These are phyloP conservation scores for Papilio elwesi DNA, from an alignment of 2,888 invertebrate species.

Conservation along the genomic window DNA sequence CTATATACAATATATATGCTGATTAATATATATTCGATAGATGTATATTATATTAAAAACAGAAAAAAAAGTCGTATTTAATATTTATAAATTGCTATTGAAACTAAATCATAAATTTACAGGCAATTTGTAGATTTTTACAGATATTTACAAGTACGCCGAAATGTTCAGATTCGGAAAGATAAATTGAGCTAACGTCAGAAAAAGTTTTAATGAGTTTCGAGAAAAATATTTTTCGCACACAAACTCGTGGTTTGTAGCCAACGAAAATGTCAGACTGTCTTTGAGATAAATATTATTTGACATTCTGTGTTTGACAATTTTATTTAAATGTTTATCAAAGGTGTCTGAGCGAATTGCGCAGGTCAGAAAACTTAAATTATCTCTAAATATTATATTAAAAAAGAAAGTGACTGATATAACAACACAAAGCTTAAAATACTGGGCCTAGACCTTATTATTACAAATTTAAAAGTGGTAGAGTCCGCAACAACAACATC, in stretches of 20 bases:
- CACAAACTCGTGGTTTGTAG: slow-evolving; percentile 8
- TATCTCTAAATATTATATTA: too few relatives aligned
- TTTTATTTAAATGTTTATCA: neutral
- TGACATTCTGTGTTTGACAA: slow-evolving; percentile 11
- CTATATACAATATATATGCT: too few relatives aligned
- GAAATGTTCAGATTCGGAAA: slow-evolving; percentile 12
- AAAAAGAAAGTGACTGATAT: too few relatives aligned
- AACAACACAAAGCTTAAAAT: too few relatives aligned
- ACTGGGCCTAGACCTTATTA: too few relatives aligned
- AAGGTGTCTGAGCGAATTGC: too few relatives aligned
- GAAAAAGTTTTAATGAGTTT: slow-evolving; percentile 27
- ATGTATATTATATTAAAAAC: too few relatives aligned
- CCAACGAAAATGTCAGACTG: slow-evolving; percentile 15
- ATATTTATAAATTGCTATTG: neutral
- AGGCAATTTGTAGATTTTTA: neutral
- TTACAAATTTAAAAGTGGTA: too few relatives aligned
- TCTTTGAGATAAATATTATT: slow-evolving; percentile 10
- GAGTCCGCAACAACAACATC: too few relatives aligned
- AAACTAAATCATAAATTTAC: neutral
- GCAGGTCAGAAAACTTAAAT: too few relatives aligned
- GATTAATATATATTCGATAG: too few relatives aligned
- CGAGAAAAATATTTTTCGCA: slow-evolving; percentile 20
- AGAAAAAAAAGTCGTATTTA: neutral
- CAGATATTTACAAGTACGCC: neutral
- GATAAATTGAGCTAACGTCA: slow-evolving; percentile 20